Evolutionary conservation across 1,140 invertebrate genomes (phyloP).

Genomic region (Sarcophaga peregrina): DNA sequence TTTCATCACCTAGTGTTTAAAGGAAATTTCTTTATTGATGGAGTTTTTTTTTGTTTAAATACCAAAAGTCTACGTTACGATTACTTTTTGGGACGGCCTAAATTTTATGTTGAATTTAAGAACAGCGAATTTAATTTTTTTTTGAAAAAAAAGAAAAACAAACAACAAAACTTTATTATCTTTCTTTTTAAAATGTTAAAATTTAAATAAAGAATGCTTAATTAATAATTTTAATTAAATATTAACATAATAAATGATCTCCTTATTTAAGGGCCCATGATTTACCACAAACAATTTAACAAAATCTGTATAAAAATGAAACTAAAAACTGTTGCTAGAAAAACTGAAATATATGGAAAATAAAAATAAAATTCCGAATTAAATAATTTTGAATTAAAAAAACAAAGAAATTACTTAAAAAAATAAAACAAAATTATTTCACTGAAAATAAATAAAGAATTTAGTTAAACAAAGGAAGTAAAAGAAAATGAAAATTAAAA

Average conservation of each 20-base stretch:
- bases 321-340: background rate
- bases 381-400: slow-evolving; percentile 32
- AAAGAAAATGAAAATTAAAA: background rate
- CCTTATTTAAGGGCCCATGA: slow-evolving; percentile 10
- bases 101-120: slow-evolving; percentile 17
- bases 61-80: background rate
- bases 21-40: background rate
- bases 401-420: slow-evolving; percentile 14
- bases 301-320: background rate
- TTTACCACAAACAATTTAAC: background rate
- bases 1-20: slow-evolving; percentile 7
- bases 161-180: background rate
- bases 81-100: background rate
- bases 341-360: background rate
- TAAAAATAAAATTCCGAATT: slow-evolving; percentile 5
- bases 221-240: background rate
- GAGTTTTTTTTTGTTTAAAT: background rate
- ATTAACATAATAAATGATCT: slow-evolving; percentile 27
- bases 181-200: background rate
- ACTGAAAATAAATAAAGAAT: background rate
- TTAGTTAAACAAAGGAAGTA: slow-evolving; percentile 31
- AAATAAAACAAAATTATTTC: background rate
- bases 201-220: background rate
- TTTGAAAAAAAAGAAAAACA: background rate
- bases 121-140: slow-evolving; percentile 34